phyloP scores from a whole-genome alignment of 2,113 vertebrate species.

The Penelope pileata region DNA sequence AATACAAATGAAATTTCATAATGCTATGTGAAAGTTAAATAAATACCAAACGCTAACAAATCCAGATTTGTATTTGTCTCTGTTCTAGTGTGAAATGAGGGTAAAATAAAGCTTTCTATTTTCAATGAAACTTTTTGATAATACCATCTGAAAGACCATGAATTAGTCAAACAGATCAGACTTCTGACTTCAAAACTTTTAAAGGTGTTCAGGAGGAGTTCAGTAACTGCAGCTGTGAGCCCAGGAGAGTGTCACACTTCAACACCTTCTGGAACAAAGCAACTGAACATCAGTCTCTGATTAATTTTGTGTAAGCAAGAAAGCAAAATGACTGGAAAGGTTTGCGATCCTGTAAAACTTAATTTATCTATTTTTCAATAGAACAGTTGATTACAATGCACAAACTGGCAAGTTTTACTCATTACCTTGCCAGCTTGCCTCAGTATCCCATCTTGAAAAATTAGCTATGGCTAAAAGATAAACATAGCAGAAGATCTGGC shows the following conservation, averaged over 20 bases:
- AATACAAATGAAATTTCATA: background rate
- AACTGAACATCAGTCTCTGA: background rate
- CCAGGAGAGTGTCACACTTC: background rate
- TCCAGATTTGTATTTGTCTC: background rate
- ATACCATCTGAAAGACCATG: background rate
- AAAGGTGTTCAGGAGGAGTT: background rate
- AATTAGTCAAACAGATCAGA: background rate
- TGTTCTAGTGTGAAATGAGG: background rate
- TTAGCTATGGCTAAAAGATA: background rate
- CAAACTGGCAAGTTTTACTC: background rate
- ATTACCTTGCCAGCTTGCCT: background rate
- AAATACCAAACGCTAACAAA: background rate
- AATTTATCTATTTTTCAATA: background rate
- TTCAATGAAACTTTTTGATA: background rate
- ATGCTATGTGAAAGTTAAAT: background rate
- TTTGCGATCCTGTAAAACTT: background rate
- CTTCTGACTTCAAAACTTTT: background rate
- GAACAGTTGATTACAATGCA: background rate
- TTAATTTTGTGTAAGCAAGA: background rate
- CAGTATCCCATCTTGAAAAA: background rate
- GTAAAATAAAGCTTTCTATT: background rate
- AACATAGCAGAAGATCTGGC: background rate
- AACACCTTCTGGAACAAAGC: rapidly evolving
- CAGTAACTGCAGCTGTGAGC: rapidly evolving
- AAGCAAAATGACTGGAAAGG: background rate